Base-by-base conservation (phyloP, 1,140 invertebrate genomes). In the Lepidurus arcticus region DNA sequence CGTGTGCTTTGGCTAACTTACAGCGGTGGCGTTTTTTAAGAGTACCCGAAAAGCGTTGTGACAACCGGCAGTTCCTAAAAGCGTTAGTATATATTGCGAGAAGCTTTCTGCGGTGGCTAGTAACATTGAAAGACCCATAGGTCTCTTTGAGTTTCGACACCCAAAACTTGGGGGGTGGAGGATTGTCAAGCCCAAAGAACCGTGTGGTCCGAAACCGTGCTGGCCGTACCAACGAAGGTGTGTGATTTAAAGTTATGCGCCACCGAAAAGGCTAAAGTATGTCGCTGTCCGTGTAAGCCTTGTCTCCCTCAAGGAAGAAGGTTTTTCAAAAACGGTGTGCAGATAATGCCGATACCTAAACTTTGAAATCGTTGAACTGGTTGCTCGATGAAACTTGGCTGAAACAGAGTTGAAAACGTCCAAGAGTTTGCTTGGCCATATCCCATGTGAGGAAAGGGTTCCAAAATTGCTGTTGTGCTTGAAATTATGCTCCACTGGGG, bases 311-410 rank as follows among this genome's bases (percentile, higher is more conserved):
- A 34, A 34, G 34, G 34, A 34, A 34, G 2, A 34, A 34, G 34
- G 34, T 34, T 34, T 34, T 34, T 34, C 45, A n/a, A 47, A 47
- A 47, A 47, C 45, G 45, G 45, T 47, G 45, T 47, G 45, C 45
- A 47, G 45, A 47, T 47, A 47, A 47, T 47, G 45, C 45, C 45
- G 45, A 47, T 47, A 47, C 45, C 45, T 47, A 47, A 47, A 47
- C 45, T 47, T 47, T 47, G 45, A 47, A 47, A 47, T 47, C 45
- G 45, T 47, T 47, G 45, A 47, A 47, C 45, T 4, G 45, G 45
- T 47, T 47, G 45, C 45, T 47, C 45, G 45, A 47, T 47, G 45
- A 47, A 47, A 47, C 45, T 4, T 47, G 45, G 45, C 45, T 6
- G 45, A 47, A 47, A 47, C 45, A 47, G 45, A 47, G 45, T 47